A percentile compares a stretch with the other conserved stretches of the same genome.
Evolutionary conservation across 2,113 vertebrate genomes (phyloP).

Genomic region (Hiodon tergisus): DNA sequence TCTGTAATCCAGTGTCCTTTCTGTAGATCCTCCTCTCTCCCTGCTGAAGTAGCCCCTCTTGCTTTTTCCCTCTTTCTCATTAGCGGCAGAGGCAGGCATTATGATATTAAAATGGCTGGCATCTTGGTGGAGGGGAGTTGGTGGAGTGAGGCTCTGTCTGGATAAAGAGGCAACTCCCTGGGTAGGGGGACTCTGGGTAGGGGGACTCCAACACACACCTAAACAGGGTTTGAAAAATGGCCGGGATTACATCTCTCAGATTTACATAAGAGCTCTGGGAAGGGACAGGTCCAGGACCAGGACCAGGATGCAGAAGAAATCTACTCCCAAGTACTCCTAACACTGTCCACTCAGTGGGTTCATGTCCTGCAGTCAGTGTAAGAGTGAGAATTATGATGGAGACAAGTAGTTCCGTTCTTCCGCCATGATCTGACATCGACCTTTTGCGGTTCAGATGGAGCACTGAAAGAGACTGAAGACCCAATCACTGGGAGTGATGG

Average conservation of each 20-base stretch:
- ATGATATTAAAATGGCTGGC: not conserved
- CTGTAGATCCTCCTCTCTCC: not conserved
- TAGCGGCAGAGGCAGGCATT: slow-evolving; percentile 7
- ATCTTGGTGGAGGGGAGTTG: not conserved
- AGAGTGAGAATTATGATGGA: not conserved
- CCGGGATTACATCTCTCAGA: not conserved
- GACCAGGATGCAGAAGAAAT: not conserved
- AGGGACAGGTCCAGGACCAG: not conserved
- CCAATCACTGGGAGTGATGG: not conserved
- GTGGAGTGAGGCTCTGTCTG: slow-evolving; percentile 24
- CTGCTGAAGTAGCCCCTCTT: not conserved
- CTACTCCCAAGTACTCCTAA: not conserved
- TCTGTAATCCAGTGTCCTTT: slow-evolving; percentile 7
- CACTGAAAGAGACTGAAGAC: slow-evolving; percentile 1
- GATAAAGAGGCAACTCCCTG: not conserved
- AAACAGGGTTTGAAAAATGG: not conserved
- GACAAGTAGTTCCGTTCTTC: not conserved
- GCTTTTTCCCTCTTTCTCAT: not conserved
- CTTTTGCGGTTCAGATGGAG: not conserved
- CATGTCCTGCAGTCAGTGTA: not conserved
- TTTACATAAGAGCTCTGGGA: not conserved
- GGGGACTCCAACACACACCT: not conserved
- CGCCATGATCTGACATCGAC: not conserved
- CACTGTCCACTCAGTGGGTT: not conserved
- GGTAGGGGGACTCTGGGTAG: not conserved